Percentiles rank a stretch among this genome's conserved stretches.
These are phyloP conservation scores for Bugulina stolonifera DNA, from an alignment of 2,888 invertebrate genomes.

Conservation along the genomic window DNA sequence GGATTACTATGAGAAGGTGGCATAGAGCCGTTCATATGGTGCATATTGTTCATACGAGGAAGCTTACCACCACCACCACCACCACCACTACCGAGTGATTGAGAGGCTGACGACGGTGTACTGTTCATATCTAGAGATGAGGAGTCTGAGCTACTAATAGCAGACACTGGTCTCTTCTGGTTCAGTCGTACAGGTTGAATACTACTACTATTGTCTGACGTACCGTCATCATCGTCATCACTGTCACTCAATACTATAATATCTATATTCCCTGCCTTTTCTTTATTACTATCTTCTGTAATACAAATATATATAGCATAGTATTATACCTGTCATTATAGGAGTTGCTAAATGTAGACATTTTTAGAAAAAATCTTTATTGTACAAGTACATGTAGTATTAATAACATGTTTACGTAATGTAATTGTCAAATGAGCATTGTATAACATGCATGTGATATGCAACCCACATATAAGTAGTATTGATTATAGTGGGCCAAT, in stretches of 20 bases:
- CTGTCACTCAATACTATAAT: conserved; percentile 44
- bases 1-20: not conserved
- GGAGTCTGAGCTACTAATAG: conserved; percentile 10
- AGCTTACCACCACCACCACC: not conserved
- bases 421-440: too few species aligned
- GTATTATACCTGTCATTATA: too few species aligned
- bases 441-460: too few species aligned
- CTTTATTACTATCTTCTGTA: conserved; percentile 34
- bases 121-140: conserved; percentile 7
- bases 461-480: too few species aligned
- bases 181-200: conserved; percentile 3
- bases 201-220: conserved; percentile 27
- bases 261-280: conserved; percentile 42
- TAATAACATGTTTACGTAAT: too few species aligned
- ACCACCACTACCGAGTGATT: too few species aligned
- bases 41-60: too few species aligned
- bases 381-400: too few species aligned
- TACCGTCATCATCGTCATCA: conserved; percentile 39
- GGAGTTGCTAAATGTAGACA: too few species aligned
- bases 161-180: conserved; percentile 15
- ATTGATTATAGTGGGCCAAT: too few species aligned
- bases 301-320: too few species aligned
- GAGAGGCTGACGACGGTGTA: not conserved
- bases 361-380: too few species aligned
- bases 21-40: not conserved